Base-by-base conservation (phyloP, 2,113 vertebrate species). In the Mesembrinibis cayennensis region DNA sequence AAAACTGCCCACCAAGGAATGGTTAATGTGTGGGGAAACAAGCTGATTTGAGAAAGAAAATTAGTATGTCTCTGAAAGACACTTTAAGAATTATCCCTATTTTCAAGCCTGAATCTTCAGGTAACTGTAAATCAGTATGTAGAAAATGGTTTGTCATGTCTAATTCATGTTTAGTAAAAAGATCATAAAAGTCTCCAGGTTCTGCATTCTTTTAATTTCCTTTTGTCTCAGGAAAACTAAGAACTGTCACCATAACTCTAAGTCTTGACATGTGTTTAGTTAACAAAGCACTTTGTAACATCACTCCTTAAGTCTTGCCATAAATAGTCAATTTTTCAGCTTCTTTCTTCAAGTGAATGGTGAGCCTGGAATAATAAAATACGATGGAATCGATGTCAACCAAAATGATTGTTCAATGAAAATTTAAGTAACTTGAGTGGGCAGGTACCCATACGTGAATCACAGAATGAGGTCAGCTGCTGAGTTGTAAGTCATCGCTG, bases 311-410 rank as follows among this genome's bases (percentile, higher is more conserved):
- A 62, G 36, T 49, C 53, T n/a, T 89, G 61, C 76, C 52, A 59
- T 12, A 36, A 90, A 82, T 7, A 38, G 65, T 10, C 34, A 59
- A 45, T 61, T 55, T 72, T 92, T 76, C 86, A 87, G 13, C 36
- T 83, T 27, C 82, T 88, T 88, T 44, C 21, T 69, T 73, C 40
- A 36, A 70, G 50, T 38, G 59, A 83, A 77, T 62, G 23, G 29
- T 44, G 53, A 89, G 16, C 44, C 56, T 53, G 40, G 9, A 89
- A 52, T 66, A 69, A 61, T 53, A 52, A 91, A 89, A 81, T 38
- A 36, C 0, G 0, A 5, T 6, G 5, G 47, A 52, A 81, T 16
- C 0, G 0, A 19, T 61, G 50, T 52, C 36, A n/a, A 26, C 12
- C 8, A 26, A 50, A 87, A 34, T 55, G 38, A 45, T 80, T 49